Percentiles rank a stretch among this genome's conserved stretches.
Evolutionary conservation across 2,888 invertebrate species (phyloP).

Genomic region (Eutolmus rufibarbis): DNA sequence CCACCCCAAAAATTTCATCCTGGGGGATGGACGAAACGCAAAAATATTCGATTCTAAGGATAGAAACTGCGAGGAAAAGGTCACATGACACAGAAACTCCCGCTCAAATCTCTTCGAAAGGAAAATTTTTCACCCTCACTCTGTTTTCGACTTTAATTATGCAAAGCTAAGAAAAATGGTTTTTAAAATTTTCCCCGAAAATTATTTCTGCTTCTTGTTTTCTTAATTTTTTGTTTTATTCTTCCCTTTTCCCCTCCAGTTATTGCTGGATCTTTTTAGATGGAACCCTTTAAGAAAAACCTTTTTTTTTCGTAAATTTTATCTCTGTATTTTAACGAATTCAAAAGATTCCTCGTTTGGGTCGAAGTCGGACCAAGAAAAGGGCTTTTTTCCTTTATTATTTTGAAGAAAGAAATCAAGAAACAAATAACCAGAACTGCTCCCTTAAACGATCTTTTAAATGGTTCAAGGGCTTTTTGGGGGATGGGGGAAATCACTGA

Average conservation of each 20-base stretch:
- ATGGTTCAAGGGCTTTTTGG: background rate
- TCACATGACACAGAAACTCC: background rate
- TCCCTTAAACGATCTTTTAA: background rate
- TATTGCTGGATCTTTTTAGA: background rate
- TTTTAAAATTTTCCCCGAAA: background rate
- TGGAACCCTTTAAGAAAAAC: background rate
- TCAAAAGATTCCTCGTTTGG: background rate
- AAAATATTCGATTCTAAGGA: background rate
- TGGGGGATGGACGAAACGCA: no score
- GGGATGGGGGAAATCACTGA: background rate
- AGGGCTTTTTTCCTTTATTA: background rate
- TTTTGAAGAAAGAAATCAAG: background rate
- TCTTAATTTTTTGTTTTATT: background rate
- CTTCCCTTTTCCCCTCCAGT: background rate
- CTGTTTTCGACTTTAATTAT: background rate
- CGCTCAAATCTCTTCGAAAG: no score
- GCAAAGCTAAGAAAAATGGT: background rate
- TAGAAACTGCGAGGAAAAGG: background rate
- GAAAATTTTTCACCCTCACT: background rate
- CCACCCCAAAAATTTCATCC: no score
- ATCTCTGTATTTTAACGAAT: background rate
- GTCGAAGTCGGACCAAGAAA: background rate
- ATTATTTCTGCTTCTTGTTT: background rate
- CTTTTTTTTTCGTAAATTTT: background rate
- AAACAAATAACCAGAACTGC: background rate